Evolutionary conservation across 2,797 vertebrate genomes (phyloP), one percentile per base, ranked within the genome.

Genomic region (Lepus townsendii): DNA sequence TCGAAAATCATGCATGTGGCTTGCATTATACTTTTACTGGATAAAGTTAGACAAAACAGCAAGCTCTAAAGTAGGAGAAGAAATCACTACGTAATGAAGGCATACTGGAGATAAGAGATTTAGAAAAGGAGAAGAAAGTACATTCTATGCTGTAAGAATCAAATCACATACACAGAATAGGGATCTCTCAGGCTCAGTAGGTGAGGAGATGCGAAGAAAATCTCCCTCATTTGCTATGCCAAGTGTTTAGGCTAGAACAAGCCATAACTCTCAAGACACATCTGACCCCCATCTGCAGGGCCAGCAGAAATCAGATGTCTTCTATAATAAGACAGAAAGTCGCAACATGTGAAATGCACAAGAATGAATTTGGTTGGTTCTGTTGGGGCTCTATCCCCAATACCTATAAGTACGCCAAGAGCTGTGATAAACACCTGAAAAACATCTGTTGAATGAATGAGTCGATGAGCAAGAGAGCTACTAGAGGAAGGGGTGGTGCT

Each of bases 211-310:
- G 4, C 82, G 62, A 85, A 79, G 20, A 72, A 84, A 42, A 82
- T 57, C 30, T 77, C 76, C 20, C 24, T 83, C 27, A 66, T 19
- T 19, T 82, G 71, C 24, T 72, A 52, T 66, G 42, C 7, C 72
- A 7, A 89, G 69, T 32, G 89, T 17, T 66, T 32, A 32, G n/a
- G 54, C 22, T 57, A 78, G 57, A 77, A 89, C 30, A 90, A 94
- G 30, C 54, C 77, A 79, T 9, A 62, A 57, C 79, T 50, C 72
- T 95, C 42, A 87, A 95, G 68, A 83, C 19, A 90, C 11, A 32
- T 2, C 35, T 66, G 32, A 68, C 16, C 4, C 16, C 35, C 42
- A 73, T 90, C 27, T 68, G 86, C 17, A 83, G 65, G 73, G 75
- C 62, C n/a, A 62, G 27, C 7, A 78, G 52, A 78, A 83, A 88